These are phyloP conservation scores for Nemotelus nigrinus DNA, from an alignment of 2,888 invertebrate species.

Conservation along the genomic window DNA sequence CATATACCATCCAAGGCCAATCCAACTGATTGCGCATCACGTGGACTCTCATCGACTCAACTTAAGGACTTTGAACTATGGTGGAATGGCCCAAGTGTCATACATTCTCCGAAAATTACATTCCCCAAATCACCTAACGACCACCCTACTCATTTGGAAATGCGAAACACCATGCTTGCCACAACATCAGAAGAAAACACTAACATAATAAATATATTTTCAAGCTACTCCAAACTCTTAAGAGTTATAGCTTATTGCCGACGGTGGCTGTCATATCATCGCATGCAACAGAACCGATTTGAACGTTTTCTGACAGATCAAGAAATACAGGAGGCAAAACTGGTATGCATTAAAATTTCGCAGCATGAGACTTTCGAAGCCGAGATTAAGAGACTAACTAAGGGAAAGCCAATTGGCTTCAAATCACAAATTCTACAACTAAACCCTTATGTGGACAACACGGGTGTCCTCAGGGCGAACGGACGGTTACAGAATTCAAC, in stretches of 20 bases:
- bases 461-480: too few species aligned
- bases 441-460: not conserved
- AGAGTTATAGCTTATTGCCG: constrained; percentile 2
- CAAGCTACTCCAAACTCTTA: not conserved
- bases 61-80: too few species aligned
- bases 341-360: too few species aligned
- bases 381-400: too few species aligned
- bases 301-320: too few species aligned
- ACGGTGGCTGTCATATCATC: not conserved
- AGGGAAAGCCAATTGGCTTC: not conserved
- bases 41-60: too few species aligned
- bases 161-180: not conserved
- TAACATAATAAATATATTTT: not conserved
- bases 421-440: not conserved
- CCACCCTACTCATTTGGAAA: not conserved
- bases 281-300: too few species aligned
- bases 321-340: too few species aligned
- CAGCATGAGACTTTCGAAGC: too few species aligned
- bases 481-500: not conserved
- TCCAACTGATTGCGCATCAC: not conserved
- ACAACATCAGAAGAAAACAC: not conserved
- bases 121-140: not conserved
- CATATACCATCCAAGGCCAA: constrained; percentile 5
- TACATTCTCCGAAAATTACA: not conserved
- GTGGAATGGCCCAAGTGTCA: too few species aligned